phyloP scores from a whole-genome alignment of 2,797 vertebrate genomes.

The Sarcoramphus papa region DNA sequence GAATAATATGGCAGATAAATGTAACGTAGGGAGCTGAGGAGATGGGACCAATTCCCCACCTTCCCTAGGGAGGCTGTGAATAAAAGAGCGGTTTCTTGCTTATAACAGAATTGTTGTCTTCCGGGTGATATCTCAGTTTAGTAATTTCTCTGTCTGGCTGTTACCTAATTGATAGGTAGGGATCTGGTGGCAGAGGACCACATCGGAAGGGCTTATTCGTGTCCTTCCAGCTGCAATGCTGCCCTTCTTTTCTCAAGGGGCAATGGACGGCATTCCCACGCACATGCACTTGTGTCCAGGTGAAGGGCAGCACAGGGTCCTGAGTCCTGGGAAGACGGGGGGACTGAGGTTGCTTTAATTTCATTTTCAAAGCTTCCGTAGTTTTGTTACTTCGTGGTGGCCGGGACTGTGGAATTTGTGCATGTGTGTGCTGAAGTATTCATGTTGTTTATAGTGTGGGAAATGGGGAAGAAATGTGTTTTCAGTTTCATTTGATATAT shows the following conservation, averaged over 20 bases:
- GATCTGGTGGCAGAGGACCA: neutral
- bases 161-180: neutral
- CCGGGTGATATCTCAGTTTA: neutral
- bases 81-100: neutral
- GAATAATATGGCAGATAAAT: neutral
- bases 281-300: fast-evolving
- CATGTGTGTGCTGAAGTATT: neutral
- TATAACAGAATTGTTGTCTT: neutral
- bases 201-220: neutral
- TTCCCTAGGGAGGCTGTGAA: neutral
- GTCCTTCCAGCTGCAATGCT: neutral
- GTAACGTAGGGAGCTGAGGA: neutral
- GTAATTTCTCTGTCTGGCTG: neutral
- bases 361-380: neutral
- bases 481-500: slow-evolving; percentile 29
- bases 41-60: neutral
- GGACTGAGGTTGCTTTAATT: neutral
- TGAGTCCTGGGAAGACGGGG: neutral
- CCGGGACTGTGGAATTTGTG: neutral
- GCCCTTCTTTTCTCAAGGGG: neutral
- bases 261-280: fast-evolving
- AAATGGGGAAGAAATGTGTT: slow-evolving; percentile 47
- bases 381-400: neutral
- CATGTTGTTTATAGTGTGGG: slow-evolving; percentile 16
- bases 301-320: neutral